phyloP scores from a whole-genome alignment of 2,888 invertebrate species.

The Brachypalpus laphriformis region DNA sequence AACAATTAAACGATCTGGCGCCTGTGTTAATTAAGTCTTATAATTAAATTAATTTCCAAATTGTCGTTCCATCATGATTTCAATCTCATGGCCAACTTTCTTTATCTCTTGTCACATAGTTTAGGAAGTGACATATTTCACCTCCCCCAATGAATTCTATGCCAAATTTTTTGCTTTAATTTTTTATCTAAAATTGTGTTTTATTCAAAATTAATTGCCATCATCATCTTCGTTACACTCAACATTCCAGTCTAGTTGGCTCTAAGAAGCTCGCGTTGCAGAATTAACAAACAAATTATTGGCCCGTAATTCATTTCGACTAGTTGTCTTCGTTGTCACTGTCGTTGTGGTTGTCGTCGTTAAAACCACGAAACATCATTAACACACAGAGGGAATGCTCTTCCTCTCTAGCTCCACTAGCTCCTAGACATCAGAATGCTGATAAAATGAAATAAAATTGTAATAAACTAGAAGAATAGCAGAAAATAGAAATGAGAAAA shows the following conservation, averaged over 20 bases:
- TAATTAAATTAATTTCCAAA: slow-evolving; percentile 35
- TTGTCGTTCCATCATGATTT: slow-evolving; percentile 13
- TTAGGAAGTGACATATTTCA: slow-evolving; percentile 20
- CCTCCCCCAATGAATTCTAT: slow-evolving; percentile 26
- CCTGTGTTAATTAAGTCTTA: slow-evolving; percentile 39
- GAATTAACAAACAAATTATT: slow-evolving; percentile 69
- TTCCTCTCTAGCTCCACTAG: not conserved
- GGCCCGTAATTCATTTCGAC: slow-evolving; percentile 62
- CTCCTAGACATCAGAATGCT: slow-evolving; percentile 21
- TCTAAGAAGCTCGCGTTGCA: slow-evolving; percentile 29
- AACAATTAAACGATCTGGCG: slow-evolving; percentile 16
- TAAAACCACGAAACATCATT: slow-evolving; percentile 46
- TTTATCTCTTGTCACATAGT: slow-evolving; percentile 27
- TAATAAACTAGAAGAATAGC: slow-evolving; percentile 51
- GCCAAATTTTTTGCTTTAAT: slow-evolving; percentile 1
- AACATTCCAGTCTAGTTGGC: slow-evolving; percentile 36
- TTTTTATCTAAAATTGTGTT: slow-evolving; percentile 18
- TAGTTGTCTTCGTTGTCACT: slow-evolving; percentile 39
- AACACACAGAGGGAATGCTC: not conserved
- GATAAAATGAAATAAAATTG: slow-evolving; percentile 60
- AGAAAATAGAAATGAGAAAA: slow-evolving; percentile 31
- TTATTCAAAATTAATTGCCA: slow-evolving; percentile 57
- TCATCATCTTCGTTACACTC: slow-evolving; percentile 42
- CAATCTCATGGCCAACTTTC: slow-evolving; percentile 21
- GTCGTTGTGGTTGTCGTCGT: not conserved